Conservation (phyloP, 2,888 invertebrate genomes). For the Andrena chrysosceles region DNA sequence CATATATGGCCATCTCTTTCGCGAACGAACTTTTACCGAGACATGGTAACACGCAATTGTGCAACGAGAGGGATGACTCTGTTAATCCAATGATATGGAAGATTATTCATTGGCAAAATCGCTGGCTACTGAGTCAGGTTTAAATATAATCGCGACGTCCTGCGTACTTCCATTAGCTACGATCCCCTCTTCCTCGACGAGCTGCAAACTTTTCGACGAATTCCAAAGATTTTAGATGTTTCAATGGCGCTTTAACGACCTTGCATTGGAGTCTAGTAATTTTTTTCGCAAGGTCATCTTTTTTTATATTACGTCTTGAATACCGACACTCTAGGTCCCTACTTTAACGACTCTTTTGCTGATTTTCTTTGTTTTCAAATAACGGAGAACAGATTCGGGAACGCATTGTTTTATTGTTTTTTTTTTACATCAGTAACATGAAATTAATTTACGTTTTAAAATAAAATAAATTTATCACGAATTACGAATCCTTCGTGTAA, state of each 20-base stretch:
- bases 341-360: not conserved
- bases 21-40: not conserved
- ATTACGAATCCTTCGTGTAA: too few relatives aligned
- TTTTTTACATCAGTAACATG: not conserved
- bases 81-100: constrained; percentile 38
- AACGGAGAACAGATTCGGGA: not conserved
- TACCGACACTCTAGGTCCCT: not conserved
- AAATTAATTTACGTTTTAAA: not conserved
- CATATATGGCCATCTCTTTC: not conserved
- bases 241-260: not conserved
- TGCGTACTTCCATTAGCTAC: constrained; percentile 48
- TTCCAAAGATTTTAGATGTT: constrained; percentile 24
- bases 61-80: not conserved
- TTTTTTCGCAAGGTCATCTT: not conserved
- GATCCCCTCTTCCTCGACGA: constrained; percentile 21
- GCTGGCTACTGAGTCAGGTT: constrained; percentile 73
- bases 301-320: not conserved
- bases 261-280: not conserved
- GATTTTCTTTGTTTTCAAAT: not conserved
- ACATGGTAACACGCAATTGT: constrained; percentile 6
- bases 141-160: constrained; percentile 70
- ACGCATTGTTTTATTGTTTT: not conserved
- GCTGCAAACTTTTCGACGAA: constrained; percentile 31
- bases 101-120: constrained; percentile 70
- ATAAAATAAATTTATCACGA: too few relatives aligned